Base-by-base conservation (phyloP, 35 echinoderm and acorn worm species). In the Diadema setosum region DNA sequence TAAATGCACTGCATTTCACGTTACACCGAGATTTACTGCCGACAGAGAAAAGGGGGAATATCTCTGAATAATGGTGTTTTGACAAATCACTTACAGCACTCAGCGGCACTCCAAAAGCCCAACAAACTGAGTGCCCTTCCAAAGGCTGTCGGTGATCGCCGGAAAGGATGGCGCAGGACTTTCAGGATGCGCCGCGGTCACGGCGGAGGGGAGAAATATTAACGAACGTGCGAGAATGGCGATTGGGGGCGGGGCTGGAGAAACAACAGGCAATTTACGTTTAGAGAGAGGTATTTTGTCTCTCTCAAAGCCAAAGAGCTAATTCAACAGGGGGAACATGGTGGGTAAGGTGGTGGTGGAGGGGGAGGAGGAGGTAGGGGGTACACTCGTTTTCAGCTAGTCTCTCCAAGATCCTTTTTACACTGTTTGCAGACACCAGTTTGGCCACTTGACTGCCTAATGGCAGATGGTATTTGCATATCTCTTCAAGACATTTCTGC, bases 281-380 rank as follows among this genome's bases (percentile, higher is more conserved):
- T n/a, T 67, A 34, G 63, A 67, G 63, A 67, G 63, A 34, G 30
- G 9, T 34, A 34, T 67, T 67, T 67, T 34, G 37, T 67, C 63
- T 67, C 63, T 67, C 63, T 67, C 63, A 67, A 26, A 5, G 30
- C 63, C 37, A 26, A 67, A 67, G 27, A 67, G 63, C 63, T 67
- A 67, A 67, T 67, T 67, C 63, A 67, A 67, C 63, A 67, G 12
- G 63, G n/a, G 63, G 30, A 67, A 67, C 63, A 67, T 67, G 63
- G 63, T 31, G 25, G 37, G 63, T 6, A 60, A 24, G 57, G 49
- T 55, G 49, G 21, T 12, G 49, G 21, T 55, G 58, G 31, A 2
- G 18, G 58, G 31, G 3, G 18, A 30, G 20, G 29, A 29, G 63
- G 15, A 34, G 37, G 63, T 16, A 18, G 2, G 20, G 21, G 25